Evolutionary conservation across 2,113 vertebrate species (phyloP), one percentile per base, ranked within the genome.

Genomic region (Polypterus bichir): DNA sequence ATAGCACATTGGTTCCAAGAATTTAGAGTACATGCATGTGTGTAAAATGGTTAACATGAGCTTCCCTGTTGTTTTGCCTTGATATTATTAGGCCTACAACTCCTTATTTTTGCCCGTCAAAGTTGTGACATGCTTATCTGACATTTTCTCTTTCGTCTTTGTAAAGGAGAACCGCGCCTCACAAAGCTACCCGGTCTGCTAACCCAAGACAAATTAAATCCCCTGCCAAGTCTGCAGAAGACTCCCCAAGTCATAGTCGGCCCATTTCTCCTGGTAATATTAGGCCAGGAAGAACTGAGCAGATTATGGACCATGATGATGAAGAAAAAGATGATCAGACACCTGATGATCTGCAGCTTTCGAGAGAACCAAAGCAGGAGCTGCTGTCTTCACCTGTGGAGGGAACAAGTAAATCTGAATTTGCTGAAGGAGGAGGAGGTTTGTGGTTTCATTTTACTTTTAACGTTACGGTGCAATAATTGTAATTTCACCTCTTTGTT

Each of bases 211-310:
- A 83, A 9, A 49, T 86, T 2, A 83, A 81, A 55, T 88, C 89
- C 67, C 77, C 84, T 2, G 79, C 74, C 7, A 65, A 69, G 48
- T 73, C 76, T 44, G 76, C 70, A 83, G 83, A 86, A 87, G 48
- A 70, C 68, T 63, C 71, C 53, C 63, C 57, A n/a, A 44, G 72
- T 69, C 72, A 82, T 70, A 69, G 58, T 48, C 74, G 78, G 11
- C 82, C 82, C 68, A 79, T 82, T 5, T 89, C 82, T 46, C 83
- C 90, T 4, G 92, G 96, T 72, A 98, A 97, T 73, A 77, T 95
- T 61, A 86, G 93, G 45, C 93, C 92, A 9, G 48, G 73, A 66
- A 90, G 82, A 80, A 73, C 73, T 70, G 79, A 85, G 47, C 68
- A 73, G 3, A 84, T 83, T 57, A 76, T 63, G 60, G 83, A 82